Evolutionary conservation across 2,888 invertebrate genomes (phyloP), one percentile per base, ranked within the genome.

Genomic region (Eustalomyia histrio): DNA sequence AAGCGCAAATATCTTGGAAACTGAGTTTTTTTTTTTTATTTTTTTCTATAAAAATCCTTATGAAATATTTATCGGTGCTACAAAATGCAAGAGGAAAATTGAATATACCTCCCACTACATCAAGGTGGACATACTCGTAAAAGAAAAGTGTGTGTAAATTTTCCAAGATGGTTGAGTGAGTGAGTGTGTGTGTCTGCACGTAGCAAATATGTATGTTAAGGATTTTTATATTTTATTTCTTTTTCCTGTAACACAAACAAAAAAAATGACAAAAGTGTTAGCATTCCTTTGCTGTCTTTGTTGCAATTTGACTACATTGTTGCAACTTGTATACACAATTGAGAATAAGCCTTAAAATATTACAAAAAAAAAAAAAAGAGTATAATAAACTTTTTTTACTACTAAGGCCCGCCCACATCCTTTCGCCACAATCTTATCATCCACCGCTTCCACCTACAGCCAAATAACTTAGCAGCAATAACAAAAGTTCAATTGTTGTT

Each of bases 401-500:
- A 12, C 14, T 57, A 29, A 10, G 3, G 8, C n/a, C n/a, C n/a
- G 35, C 10, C 39, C 39, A 39, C 39, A 39, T 39, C 39, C 10
- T 14, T 12, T 12, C 10, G 43, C 43, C 14, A n/a, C 43, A n/a
- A 47, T 47, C n/a, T 5, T 6, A n/a, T 47, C 43, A 3, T 2
- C 5, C 43, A 33, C 7, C 39, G n/a, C 61, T 7, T 43, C 16
- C 6, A 58, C 12, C 16, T 33, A 12, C 29, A 12, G n/a, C 43
- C n/a, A 47, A 47, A 14, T 14, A 47, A 47, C 5, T 7, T 6
- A 5, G 43, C 16, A 5, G 43, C 16, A 47, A 47, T 47, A 47
- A 47, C 43, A 63, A 24, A 74, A 60, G 5, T 53, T 18, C 53
- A 61, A 64, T 69, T 71, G 69, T 76, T 63, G 17, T 50, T 69